Evolutionary conservation across 2,888 invertebrate genomes (phyloP), one percentile per base, ranked within the genome.

Genomic region (Dasypogon diadema): DNA sequence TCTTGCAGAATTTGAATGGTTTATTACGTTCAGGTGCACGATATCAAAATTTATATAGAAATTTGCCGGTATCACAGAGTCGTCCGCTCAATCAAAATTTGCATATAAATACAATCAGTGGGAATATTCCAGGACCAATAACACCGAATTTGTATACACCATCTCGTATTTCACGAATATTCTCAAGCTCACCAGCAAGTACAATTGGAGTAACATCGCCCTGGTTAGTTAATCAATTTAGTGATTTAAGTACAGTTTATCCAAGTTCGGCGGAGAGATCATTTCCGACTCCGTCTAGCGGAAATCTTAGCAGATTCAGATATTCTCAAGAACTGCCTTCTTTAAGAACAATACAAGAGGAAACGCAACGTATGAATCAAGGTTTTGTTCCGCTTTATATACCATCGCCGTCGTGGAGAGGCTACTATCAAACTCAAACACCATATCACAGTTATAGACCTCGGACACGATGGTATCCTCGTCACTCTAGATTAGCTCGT

Each of bases 231-330:
- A 93, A 94, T 87, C 81, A 81, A 18, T 92, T 93, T 82, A 94
- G 93, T 83, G 95, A 96, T 86, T 89, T 96, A 81, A 95, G 95
- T 87, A 95, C 95, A 54, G 95, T 96, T 77, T 90, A 92, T 82
- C 92, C 93, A 55, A 92, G 93, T 81, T 93, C 93, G 18, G 93
- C 90, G 6, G 94, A 92, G 82, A 90, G 92, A 70, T 94, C 94
- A 0, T 91, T 92, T 83, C 93, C 93, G 42, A 92, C 92, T 16
- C 92, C 92, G 54, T 92, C 92, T 6, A 91, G 91, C 78, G 83
- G 83, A 5, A 84, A 83, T 75, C 91, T 82, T 14, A 84, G 83
- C 63, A 82, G 86, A 4, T 83, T 85, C 16, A 88, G 91, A 58
- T 92, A 92, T 83, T 91, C 92, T 63, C 92, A 92, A 82, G 92